A percentile compares a stretch with the other conserved stretches of the same genome.
These are phyloP conservation scores for Entomobrya proxima DNA, from an alignment of 2,888 invertebrate genomes.

Conservation along the genomic window DNA sequence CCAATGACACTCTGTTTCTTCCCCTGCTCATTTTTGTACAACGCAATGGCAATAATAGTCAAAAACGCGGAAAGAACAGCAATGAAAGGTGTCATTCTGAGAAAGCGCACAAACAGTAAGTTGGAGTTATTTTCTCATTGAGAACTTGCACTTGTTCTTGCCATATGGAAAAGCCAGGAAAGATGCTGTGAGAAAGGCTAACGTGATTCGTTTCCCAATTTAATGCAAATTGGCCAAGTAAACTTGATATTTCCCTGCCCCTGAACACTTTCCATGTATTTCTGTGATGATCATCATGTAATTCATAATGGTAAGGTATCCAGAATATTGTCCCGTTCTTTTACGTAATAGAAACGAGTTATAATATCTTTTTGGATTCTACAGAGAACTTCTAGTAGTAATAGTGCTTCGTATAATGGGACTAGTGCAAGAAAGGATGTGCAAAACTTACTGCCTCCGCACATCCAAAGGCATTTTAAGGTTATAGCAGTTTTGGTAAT, in stretches of 20 bases:
- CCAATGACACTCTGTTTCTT: not conserved
- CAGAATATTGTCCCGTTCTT: too few species aligned
- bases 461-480: too few species aligned
- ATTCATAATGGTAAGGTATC: not conserved
- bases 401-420: too few species aligned
- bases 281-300: not conserved
- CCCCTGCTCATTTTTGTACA: not conserved
- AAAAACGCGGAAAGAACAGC: not conserved
- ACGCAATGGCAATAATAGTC: not conserved
- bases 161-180: not conserved
- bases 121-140: not conserved
- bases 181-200: slow-evolving; percentile 31
- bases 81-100: slow-evolving; percentile 51
- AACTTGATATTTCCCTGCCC: slow-evolving; percentile 20
- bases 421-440: too few species aligned
- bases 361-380: too few species aligned
- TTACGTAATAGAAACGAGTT: too few species aligned
- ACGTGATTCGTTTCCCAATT: slow-evolving; percentile 58
- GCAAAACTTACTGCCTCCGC: too few species aligned
- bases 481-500: slow-evolving; percentile 32
- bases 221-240: slow-evolving; percentile 49
- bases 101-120: not conserved
- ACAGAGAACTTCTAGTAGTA: too few species aligned
- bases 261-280: not conserved
- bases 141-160: not conserved